Base-by-base conservation (phyloP, 2,113 vertebrate genomes). In the Cavia aperea region DNA sequence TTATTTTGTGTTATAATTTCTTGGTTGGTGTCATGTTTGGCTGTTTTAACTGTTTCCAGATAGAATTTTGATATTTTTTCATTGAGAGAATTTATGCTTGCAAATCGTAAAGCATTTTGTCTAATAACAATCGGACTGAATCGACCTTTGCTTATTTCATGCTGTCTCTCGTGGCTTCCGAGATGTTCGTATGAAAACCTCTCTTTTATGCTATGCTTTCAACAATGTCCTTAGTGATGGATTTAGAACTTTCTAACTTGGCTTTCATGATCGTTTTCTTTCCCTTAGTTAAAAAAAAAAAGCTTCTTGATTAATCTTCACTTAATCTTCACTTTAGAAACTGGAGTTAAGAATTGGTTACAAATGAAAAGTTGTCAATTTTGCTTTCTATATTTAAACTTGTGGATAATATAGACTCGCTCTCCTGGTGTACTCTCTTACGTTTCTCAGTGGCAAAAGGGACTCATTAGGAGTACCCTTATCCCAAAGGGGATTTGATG, bases 1-100 rank as follows among this genome's bases (percentile, higher is more conserved):
- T 92, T 92, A 88, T 66, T 94, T 94, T 86, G 70, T 77, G 33
- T 51, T 89, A 31, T 66, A 89, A 94, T 87, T 95, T 90, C 66
- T 75, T 89, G 46, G 72, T 77, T 82, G 75, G 70, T 72, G 88
- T 93, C 81, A 79, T 7, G 3, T 88, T 75, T 92, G 86, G 21
- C 33, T 33, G 23, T 94, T 89, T 88, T 81, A 94, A 89, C 60
- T 46, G 4, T 91, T 94, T 87, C 81, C 36, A 82, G 86, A 60
- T 3, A 56, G 46, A 86, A 91, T 92, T 88, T 87, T 78, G n/a
- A 81, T 66, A 36, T 39, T 68, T 89, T 93, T 92, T 86, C 36
- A 72, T 82, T 85, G 79, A 62, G 39, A 33, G 12, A 77, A 65
- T 54, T 63, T 89, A 78, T 82, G 54, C 85, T 91, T 81, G 78